A percentile compares a stretch with the other conserved stretches of the same genome.
These are phyloP conservation scores for Leucophenga montana DNA, from an alignment of 2,888 invertebrate genomes.

Conservation along the genomic window DNA sequence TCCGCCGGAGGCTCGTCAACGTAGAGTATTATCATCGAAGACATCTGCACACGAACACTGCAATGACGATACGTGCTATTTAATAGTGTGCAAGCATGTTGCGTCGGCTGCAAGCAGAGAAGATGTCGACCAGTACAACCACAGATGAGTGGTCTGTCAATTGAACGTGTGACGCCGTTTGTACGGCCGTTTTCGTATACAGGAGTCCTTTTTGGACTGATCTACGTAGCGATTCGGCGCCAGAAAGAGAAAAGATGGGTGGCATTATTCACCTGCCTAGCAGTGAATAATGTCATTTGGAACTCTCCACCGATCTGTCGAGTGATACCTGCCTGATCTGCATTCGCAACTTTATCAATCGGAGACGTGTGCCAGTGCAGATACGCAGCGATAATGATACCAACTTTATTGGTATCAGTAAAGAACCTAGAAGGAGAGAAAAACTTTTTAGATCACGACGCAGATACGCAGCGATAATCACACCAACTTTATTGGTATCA, in stretches of 20 bases:
- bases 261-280: constrained; percentile 8
- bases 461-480: too few species aligned
- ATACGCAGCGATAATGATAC: constrained; percentile 42
- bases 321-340: too few species aligned
- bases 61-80: not conserved
- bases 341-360: constrained; percentile 12
- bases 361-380: constrained; percentile 35
- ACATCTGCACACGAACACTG: not conserved
- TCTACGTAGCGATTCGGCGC: too few species aligned
- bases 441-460: too few species aligned
- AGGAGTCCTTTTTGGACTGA: not conserved
- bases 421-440: too few species aligned
- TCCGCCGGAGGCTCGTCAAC: not conserved
- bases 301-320: not conserved
- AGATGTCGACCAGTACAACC: not conserved
- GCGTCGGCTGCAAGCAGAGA: not conserved
- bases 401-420: constrained; percentile 37
- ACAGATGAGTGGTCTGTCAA: not conserved
- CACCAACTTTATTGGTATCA: too few species aligned
- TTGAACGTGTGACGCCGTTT: constrained; percentile 11
- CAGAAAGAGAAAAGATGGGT: constrained; percentile 7
- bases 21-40: not conserved
- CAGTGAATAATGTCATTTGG: not conserved
- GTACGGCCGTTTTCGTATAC: constrained; percentile 8
- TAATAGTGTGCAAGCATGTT: not conserved